Conservation (phyloP, 1,140 invertebrate genomes). For the Neotoxoptera formosana region DNA sequence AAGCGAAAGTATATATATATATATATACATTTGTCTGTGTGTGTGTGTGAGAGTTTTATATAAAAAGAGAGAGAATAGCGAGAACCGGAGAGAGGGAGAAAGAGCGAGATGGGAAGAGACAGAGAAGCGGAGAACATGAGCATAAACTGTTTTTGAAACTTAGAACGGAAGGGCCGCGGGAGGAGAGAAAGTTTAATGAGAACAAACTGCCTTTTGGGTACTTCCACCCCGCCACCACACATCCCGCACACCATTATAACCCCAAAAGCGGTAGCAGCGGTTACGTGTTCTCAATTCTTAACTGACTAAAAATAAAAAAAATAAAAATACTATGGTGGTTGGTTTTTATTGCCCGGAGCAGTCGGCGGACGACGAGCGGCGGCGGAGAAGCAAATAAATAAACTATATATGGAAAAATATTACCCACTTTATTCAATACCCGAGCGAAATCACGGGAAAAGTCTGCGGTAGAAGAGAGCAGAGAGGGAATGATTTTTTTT, state of each 20-base stretch:
- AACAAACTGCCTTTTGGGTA: conserved; percentile 56
- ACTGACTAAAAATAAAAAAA: neutral
- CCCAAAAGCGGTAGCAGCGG: conserved; percentile 52
- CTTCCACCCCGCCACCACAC: conserved; percentile 19
- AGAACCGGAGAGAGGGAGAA: neutral
- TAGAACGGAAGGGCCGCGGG: neutral
- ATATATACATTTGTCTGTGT: neutral
- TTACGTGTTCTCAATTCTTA: conserved; percentile 57
- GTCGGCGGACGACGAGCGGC: neutral
- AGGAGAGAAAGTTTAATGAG: conserved; percentile 54
- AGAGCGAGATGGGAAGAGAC: neutral
- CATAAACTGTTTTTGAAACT: conserved; percentile 54
- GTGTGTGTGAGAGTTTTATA: neutral
- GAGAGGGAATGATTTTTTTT: conserved; percentile 34
- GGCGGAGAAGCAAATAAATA: conserved; percentile 31
- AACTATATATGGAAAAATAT: conserved; percentile 53
- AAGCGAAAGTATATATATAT: conserved; percentile 51
- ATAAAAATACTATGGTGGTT: conserved; percentile 50
- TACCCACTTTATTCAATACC: conserved; percentile 57
- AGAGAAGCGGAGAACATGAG: conserved; percentile 12
- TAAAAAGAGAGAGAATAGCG: conserved; percentile 24
- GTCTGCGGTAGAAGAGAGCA: neutral
- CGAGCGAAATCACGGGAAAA: conserved; percentile 11
- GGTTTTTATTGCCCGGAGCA: conserved; percentile 54
- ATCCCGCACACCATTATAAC: neutral